Conservation (phyloP, 2,888 invertebrate species). For the Charanyca ferruginea region DNA sequence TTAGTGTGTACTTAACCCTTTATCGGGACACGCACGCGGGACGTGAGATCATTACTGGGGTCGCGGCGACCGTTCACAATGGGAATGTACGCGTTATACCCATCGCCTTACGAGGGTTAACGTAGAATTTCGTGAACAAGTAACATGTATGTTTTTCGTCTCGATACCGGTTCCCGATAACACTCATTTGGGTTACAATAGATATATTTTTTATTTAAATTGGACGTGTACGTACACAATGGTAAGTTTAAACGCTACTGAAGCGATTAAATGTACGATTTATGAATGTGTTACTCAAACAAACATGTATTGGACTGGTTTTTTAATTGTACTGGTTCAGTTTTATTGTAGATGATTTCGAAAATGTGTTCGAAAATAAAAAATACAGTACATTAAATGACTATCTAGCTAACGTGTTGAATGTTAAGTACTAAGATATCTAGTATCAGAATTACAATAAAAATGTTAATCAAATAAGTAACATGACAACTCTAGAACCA, state of each 20-base stretch:
- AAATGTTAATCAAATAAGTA: too few species aligned
- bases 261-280: slow-evolving; percentile 70
- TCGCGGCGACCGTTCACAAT: slow-evolving; percentile 79
- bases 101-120: slow-evolving; percentile 69
- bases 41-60: slow-evolving; percentile 90
- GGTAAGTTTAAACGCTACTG: slow-evolving; percentile 70
- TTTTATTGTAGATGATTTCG: slow-evolving; percentile 37
- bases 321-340: slow-evolving; percentile 60
- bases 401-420: slow-evolving; percentile 21
- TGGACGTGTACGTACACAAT: slow-evolving; percentile 63
- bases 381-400: slow-evolving; percentile 42
- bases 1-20: slow-evolving; percentile 91
- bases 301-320: slow-evolving; percentile 60
- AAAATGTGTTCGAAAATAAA: slow-evolving; percentile 45
- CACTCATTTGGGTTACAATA: slow-evolving; percentile 75
- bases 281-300: slow-evolving; percentile 60
- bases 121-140: slow-evolving; percentile 70
- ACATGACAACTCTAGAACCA: too few species aligned
- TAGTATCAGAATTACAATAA: slow-evolving; percentile 11
- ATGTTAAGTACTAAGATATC: slow-evolving; percentile 5
- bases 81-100: slow-evolving; percentile 67
- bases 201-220: slow-evolving; percentile 70
- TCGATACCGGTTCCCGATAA: slow-evolving; percentile 73
- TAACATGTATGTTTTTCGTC: slow-evolving; percentile 79
- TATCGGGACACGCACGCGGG: slow-evolving; percentile 90